Conservation (phyloP, 2,888 invertebrate genomes). For the Bruchidius siliquastri region DNA sequence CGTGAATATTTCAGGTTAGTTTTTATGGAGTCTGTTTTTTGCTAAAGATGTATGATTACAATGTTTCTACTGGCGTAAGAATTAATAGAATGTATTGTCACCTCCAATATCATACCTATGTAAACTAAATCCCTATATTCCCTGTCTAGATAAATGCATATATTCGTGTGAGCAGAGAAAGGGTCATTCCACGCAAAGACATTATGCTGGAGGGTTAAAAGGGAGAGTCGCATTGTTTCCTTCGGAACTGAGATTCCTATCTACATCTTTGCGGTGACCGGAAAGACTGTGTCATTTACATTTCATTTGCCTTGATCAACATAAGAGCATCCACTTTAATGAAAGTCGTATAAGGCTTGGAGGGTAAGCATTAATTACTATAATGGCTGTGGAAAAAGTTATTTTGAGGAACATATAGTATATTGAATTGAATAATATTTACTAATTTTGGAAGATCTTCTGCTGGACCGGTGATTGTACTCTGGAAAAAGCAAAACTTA, state of each 20-base stretch:
- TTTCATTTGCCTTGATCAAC: not conserved
- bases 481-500: no score
- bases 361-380: no score
- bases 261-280: not conserved
- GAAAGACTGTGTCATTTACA: not conserved
- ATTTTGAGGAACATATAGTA: no score
- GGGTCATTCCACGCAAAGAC: not conserved
- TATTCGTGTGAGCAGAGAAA: not conserved
- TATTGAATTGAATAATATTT: no score
- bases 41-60: no score
- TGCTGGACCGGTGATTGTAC: no score
- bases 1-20: no score
- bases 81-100: no score
- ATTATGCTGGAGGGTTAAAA: not conserved
- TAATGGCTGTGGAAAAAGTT: no score
- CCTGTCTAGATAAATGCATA: not conserved
- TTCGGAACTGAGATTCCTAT: not conserved
- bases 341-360: not conserved
- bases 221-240: not conserved
- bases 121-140: not conserved
- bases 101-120: not conserved
- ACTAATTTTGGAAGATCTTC: no score
- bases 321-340: not conserved
- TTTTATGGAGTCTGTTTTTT: no score
- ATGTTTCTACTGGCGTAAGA: no score